A percentile compares a stretch with the other conserved stretches of the same genome.
These are phyloP conservation scores for Melipona bicolor DNA, from an alignment of 2,888 invertebrate genomes.

Conservation along the genomic window DNA sequence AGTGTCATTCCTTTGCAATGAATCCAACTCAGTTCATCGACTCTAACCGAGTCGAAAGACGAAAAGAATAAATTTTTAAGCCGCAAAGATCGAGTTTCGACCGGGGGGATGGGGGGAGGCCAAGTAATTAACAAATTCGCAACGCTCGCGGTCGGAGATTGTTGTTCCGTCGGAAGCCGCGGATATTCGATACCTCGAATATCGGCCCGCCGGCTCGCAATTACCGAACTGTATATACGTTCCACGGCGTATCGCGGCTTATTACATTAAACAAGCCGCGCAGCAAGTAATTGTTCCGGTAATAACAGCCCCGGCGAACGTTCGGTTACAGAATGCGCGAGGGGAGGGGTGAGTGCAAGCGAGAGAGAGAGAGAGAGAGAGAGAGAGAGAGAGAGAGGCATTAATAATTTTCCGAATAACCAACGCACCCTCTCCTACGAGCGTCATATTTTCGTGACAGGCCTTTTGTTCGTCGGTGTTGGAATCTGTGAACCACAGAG, in stretches of 20 bases:
- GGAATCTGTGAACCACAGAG: neutral
- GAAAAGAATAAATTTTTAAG: neutral
- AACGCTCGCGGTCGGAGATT: constrained; percentile 4
- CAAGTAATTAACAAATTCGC: constrained; percentile 45
- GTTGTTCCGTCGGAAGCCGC: neutral
- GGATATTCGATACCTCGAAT: constrained; percentile 30
- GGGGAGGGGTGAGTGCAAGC: no score
- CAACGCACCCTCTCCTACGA: neutral
- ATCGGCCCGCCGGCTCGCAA: constrained; percentile 10
- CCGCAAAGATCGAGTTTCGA: constrained; percentile 4
- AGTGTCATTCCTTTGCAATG: no score
- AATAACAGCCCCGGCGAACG: constrained; percentile 34
- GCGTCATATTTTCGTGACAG: constrained; percentile 55
- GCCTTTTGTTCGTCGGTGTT: constrained; percentile 32
- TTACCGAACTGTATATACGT: constrained; percentile 16
- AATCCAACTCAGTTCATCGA: no score
- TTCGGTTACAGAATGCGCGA: neutral
- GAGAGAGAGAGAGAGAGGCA: neutral
- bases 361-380: neutral
- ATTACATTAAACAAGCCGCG: constrained; percentile 55
- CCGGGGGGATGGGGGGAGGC: no score
- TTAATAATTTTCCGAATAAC: constrained; percentile 50
- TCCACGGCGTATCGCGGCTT: constrained; percentile 43
- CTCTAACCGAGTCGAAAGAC: no score
- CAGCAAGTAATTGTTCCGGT: constrained; percentile 52